A percentile compares a stretch with the other conserved stretches of the same genome.
Evolutionary conservation across 30 jellyfish, hydroid and myxozoan genomes (phyloP).

Genomic region (Catostylus mosaicus): DNA sequence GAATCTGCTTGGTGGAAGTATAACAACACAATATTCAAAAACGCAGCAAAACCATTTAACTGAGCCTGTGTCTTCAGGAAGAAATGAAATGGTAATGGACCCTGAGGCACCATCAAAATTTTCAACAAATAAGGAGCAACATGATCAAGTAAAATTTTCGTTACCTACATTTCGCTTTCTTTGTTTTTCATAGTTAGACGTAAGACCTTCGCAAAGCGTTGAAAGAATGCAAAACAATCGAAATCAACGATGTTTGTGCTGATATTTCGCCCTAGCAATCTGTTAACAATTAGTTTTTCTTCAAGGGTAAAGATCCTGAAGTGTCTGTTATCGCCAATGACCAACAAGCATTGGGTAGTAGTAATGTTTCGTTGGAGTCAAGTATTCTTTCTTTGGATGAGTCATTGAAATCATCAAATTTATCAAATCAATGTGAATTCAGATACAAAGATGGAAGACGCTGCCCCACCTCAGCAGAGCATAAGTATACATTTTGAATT

Average conservation of each 20-base stretch:
- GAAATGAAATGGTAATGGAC: not conserved
- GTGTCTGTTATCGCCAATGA: not conserved
- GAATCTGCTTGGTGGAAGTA: not conserved
- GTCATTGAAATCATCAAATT: slow-evolving; percentile 33
- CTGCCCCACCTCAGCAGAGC: slow-evolving; percentile 65
- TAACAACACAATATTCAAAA: not conserved
- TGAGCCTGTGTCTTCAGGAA: not conserved
- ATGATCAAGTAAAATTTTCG: not conserved
- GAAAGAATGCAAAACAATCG: no score
- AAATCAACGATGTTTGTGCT: no score
- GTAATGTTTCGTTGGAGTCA: slow-evolving; percentile 12
- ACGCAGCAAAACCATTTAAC: not conserved
- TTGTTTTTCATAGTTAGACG: no score
- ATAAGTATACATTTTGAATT: slow-evolving; percentile 21
- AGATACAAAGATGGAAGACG: slow-evolving; percentile 63
- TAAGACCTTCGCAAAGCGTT: no score
- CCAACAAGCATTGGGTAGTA: not conserved
- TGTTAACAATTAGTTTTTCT: no score
- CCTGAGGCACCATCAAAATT: not conserved
- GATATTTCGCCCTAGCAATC: no score
- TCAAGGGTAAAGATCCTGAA: not conserved
- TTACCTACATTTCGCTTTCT: no score
- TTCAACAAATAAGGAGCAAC: not conserved
- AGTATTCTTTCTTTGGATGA: slow-evolving; percentile 54
- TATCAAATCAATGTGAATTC: slow-evolving; percentile 68